Evolutionary conservation across 2,888 invertebrate genomes (phyloP).

Genomic region (Euspilapteryx auroguttella): DNA sequence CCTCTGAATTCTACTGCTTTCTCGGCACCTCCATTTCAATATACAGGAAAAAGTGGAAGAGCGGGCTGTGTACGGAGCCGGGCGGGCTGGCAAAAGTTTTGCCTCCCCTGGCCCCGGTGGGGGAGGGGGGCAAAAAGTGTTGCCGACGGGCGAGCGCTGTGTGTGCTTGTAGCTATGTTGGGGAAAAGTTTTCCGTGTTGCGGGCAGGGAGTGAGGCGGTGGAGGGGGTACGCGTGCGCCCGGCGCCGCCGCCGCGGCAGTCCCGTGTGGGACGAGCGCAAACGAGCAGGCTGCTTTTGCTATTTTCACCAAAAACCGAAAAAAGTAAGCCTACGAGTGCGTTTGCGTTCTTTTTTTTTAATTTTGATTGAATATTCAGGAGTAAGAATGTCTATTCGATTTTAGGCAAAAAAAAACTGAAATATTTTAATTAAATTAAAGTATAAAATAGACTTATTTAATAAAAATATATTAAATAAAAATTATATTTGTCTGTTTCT

Average conservation of each 20-base stretch:
- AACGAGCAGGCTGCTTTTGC: slow-evolving; percentile 22
- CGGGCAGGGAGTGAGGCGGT: slow-evolving; percentile 34
- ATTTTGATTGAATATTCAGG: too few species aligned
- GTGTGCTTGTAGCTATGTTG: slow-evolving; percentile 51
- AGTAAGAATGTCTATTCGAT: too few species aligned
- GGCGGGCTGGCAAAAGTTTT: slow-evolving; percentile 55
- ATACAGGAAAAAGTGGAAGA: slow-evolving; percentile 61
- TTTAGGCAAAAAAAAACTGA: too few species aligned
- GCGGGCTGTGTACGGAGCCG: slow-evolving; percentile 56
- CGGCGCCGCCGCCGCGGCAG: slow-evolving; percentile 46
- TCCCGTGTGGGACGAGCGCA: slow-evolving; percentile 34
- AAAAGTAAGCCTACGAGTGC: too few species aligned
- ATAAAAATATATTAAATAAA: too few species aligned
- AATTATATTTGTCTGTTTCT: too few species aligned
- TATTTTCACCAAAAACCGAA: too few species aligned
- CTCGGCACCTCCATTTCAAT: slow-evolving; percentile 61
- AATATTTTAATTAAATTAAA: too few species aligned
- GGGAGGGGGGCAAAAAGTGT: slow-evolving; percentile 54
- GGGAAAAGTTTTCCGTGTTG: slow-evolving; percentile 62
- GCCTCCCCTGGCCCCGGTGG: slow-evolving; percentile 30
- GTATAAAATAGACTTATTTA: too few species aligned
- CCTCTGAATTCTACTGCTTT: slow-evolving; percentile 60
- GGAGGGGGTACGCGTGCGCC: slow-evolving; percentile 29
- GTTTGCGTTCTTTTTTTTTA: too few species aligned
- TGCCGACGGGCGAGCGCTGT: slow-evolving; percentile 51